Evolutionary conservation across 2,797 vertebrate species (phyloP).

Genomic region (Phalloptychus januarius): DNA sequence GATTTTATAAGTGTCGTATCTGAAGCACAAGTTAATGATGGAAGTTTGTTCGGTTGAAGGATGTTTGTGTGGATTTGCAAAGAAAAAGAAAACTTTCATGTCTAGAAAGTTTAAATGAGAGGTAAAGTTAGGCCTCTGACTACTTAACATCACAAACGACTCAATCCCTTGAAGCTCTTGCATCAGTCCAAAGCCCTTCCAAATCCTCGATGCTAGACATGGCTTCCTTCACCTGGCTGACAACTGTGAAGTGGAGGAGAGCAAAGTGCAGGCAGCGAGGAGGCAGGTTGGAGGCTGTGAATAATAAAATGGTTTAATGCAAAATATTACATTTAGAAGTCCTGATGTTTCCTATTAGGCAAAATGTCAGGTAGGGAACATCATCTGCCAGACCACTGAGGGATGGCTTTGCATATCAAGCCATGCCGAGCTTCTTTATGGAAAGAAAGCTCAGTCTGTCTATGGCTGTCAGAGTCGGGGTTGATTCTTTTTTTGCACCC

Average conservation of each 20-base stretch:
- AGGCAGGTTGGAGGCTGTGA: neutral
- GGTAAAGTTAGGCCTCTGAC: constrained; percentile 34
- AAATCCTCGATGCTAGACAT: constrained; percentile 61
- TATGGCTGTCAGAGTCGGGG: too few relatives aligned
- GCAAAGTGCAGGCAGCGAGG: constrained; percentile 4
- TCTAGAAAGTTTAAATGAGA: constrained; percentile 63
- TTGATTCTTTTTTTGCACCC: constrained; percentile 8
- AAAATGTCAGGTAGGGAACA: neutral
- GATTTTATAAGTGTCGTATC: constrained; percentile 52
- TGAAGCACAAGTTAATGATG: constrained; percentile 60
- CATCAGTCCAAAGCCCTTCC: constrained; percentile 61
- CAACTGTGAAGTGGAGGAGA: constrained; percentile 39
- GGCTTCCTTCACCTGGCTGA: constrained; percentile 66
- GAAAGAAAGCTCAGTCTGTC: neutral
- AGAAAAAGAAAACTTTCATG: constrained; percentile 35
- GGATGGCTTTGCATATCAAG: constrained; percentile 18
- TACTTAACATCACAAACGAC: constrained; percentile 68
- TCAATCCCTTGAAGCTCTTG: constrained; percentile 68
- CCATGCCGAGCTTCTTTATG: constrained; percentile 16
- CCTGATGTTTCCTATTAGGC: constrained; percentile 31
- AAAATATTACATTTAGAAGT: constrained; percentile 18
- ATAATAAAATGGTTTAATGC: constrained; percentile 8
- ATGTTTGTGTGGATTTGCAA: constrained; percentile 18
- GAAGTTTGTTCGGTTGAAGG: constrained; percentile 46
- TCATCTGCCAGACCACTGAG: neutral